Conservation (phyloP, 2,888 invertebrate genomes). For the Dioctria rufipes region DNA sequence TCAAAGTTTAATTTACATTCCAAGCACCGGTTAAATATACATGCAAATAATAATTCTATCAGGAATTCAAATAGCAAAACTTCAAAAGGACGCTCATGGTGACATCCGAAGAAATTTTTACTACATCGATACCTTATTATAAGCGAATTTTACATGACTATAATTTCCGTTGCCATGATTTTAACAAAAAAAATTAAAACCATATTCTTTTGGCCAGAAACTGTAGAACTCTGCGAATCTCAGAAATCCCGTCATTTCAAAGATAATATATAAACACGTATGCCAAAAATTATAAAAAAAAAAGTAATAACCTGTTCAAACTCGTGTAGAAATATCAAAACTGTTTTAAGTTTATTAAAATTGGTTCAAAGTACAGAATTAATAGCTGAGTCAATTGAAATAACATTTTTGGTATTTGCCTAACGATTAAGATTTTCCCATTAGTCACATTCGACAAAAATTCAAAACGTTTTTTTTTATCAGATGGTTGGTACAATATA, state of each 20-base stretch:
- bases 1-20: no score
- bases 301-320: constrained; percentile 21
- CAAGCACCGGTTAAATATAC: no score
- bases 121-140: constrained; percentile 59
- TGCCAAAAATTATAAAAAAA: neutral
- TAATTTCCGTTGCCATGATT: constrained; percentile 59
- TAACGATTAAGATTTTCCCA: no score
- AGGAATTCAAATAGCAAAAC: constrained; percentile 56
- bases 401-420: constrained; percentile 6
- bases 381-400: constrained; percentile 54
- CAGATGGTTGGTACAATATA: no score
- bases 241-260: constrained; percentile 55
- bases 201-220: constrained; percentile 61
- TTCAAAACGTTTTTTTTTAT: no score
- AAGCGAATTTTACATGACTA: constrained; percentile 59
- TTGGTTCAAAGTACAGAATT: constrained; percentile 60
- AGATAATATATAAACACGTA: constrained; percentile 44
- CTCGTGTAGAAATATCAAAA: constrained; percentile 16
- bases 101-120: constrained; percentile 44
- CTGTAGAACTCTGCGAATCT: constrained; percentile 62
- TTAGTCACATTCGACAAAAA: no score
- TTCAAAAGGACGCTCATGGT: constrained; percentile 59
- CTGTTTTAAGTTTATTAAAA: constrained; percentile 54
- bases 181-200: constrained; percentile 61
- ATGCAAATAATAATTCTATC: no score